Percentiles rank a stretch among this genome's conserved stretches.
phyloP scores from a whole-genome alignment of 2,113 vertebrate species.

The Anas platyrhynchos region DNA sequence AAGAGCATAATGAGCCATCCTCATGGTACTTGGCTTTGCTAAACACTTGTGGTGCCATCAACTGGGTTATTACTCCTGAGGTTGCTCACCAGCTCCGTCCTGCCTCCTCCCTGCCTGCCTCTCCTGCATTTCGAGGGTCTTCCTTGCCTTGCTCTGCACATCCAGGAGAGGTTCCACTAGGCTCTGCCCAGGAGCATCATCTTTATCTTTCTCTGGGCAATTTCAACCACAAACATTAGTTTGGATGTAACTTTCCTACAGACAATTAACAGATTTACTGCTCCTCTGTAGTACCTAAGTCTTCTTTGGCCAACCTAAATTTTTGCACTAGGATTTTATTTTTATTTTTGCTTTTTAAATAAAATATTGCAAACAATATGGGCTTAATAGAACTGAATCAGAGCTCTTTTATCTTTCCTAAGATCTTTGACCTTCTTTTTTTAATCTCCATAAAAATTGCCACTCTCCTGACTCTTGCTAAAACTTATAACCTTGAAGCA shows the following conservation, averaged over 20 bases:
- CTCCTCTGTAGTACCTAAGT: not conserved
- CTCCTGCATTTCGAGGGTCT: not conserved
- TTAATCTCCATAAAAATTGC: not conserved
- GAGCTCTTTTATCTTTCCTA: not conserved
- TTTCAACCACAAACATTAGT: not conserved
- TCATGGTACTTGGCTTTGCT: not conserved
- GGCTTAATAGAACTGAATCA: not conserved
- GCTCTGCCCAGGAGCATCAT: not conserved
- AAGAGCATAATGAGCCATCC: not conserved
- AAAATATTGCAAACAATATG: not conserved
- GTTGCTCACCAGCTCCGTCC: not conserved
- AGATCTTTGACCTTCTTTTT: not conserved
- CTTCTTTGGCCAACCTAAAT: not conserved
- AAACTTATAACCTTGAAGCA: not conserved
- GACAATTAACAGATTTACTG: not conserved
- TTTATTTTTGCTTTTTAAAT: not conserved
- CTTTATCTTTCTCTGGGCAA: not conserved
- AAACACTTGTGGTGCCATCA: not conserved
- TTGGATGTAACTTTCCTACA: not conserved
- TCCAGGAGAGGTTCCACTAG: not conserved
- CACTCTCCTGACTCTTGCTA: not conserved
- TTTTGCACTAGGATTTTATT: not conserved
- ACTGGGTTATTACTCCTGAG: not conserved
- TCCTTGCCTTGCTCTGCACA: not conserved
- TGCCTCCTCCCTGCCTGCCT: not conserved